These are phyloP conservation scores for Dasypogon diadema DNA, from an alignment of 2,888 invertebrate species.

Conservation along the genomic window DNA sequence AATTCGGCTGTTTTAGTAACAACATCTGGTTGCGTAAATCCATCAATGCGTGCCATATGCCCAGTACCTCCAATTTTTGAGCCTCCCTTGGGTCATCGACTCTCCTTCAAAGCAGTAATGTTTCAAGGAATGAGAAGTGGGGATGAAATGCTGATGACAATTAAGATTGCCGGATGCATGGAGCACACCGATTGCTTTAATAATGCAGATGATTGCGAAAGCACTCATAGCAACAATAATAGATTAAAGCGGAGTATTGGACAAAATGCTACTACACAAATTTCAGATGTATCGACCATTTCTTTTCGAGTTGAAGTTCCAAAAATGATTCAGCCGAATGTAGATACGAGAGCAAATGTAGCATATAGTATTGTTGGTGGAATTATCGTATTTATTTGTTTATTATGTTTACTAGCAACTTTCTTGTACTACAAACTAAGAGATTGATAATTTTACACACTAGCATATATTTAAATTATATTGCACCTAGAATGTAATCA, in stretches of 20 bases:
- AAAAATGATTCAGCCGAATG: slow-evolving; percentile 52
- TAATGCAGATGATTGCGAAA: slow-evolving; percentile 61
- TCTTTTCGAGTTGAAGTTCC: slow-evolving; percentile 63
- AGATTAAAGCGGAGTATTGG: slow-evolving; percentile 58
- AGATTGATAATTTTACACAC: slow-evolving; percentile 54
- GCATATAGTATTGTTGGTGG: not conserved
- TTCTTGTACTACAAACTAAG: slow-evolving; percentile 59
- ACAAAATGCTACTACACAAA: not conserved
- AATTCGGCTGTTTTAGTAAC: slow-evolving; percentile 68
- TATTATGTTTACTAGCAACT: slow-evolving; percentile 61
- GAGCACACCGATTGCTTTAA: slow-evolving; percentile 70
- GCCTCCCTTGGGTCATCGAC: slow-evolving; percentile 67
- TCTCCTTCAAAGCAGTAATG: slow-evolving; percentile 71
- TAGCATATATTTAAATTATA: no score
- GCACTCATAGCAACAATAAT: slow-evolving; percentile 14
- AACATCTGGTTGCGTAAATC: slow-evolving; percentile 69
- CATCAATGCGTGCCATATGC: slow-evolving; percentile 69
- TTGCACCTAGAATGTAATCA: no score
- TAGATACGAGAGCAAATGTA: slow-evolving; percentile 19
- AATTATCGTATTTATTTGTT: slow-evolving; percentile 59
- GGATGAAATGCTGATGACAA: slow-evolving; percentile 72
- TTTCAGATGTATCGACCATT: slow-evolving; percentile 64
- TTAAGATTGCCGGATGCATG: slow-evolving; percentile 72
- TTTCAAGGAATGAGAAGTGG: slow-evolving; percentile 73
- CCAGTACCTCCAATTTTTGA: slow-evolving; percentile 68